Base-by-base conservation (phyloP, 1,140 invertebrate species). In the Phthorimaea operculella region DNA sequence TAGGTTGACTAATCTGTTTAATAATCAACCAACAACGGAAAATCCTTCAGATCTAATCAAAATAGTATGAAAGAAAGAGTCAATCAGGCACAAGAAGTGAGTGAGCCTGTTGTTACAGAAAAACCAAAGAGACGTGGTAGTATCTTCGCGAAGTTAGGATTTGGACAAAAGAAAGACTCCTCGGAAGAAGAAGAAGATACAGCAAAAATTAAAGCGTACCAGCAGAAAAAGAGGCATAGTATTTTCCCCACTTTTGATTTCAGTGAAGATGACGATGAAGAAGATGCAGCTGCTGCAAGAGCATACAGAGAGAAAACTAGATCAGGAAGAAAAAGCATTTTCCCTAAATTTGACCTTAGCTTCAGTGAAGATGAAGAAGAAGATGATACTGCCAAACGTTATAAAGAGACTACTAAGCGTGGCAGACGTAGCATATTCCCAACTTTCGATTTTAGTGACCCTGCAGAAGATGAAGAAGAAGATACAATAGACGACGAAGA, bases 191-290 rank as follows among this genome's bases (percentile, higher is more conserved):
- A 82, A 42, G 81, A 84, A 66, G 78, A 84, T 63, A 55, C 59
- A 9, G 71, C 70, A 49, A 58, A 70, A 18, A 52, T 61, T 33
- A 71, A 62, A 50, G 68, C 65, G 11, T 78, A 78, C 63, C 70
- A 74, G 64, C 72, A 82, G 18, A 78, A 76, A 64, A 85, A 85
- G 59, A 59, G 81, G 53, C 77, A 81, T 39, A 84, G 81, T 34
- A 82, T 84, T 61, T 82, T 84, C 53, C 79, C 81, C 39, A 74
- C 73, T 15, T 83, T 83, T 64, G 71, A 83, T 61, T 83, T 83
- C 52, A 79, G 68, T 51, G 77, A 79, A 67, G 70, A 76, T 55
- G 69, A 74, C 51, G 63, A 77, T 55, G 64, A 70, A 47, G 68
- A 74, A 50, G 64, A 78, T 58, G 63, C 68, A 36, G 51, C 52